phyloP scores from a whole-genome alignment of 2,797 vertebrate genomes.

The Chelon auratus region DNA sequence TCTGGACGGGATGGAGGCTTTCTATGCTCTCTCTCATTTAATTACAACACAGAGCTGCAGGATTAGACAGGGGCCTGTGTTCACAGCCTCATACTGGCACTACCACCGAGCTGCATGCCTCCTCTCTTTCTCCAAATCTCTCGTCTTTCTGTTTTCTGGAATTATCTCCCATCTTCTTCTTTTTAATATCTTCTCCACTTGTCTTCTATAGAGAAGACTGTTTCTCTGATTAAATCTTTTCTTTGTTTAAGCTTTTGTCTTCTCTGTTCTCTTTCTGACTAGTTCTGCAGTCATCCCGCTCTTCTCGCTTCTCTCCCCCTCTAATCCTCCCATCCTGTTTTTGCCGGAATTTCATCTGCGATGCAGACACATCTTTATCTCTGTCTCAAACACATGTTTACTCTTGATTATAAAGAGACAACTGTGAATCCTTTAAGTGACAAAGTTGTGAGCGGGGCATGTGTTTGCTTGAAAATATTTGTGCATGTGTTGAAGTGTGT shows the following conservation, averaged over 20 bases:
- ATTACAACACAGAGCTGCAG: constrained; percentile 85
- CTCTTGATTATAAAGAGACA: constrained; percentile 84
- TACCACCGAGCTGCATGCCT: constrained; percentile 63
- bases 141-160: constrained; percentile 76
- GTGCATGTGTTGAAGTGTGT: constrained; percentile 78
- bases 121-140: constrained; percentile 67
- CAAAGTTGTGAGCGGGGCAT: constrained; percentile 83
- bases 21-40: constrained; percentile 81
- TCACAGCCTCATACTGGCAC: constrained; percentile 84
- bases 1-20: constrained; percentile 83
- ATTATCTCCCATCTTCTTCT: constrained; percentile 74
- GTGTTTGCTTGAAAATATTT: constrained; percentile 84
- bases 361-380: constrained; percentile 84
- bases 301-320: constrained; percentile 63
- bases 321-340: constrained; percentile 82
- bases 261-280: constrained; percentile 62
- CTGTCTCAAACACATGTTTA: constrained; percentile 83
- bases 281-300: constrained; percentile 69
- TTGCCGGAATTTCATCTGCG: constrained; percentile 81
- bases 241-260: constrained; percentile 77
- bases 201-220: constrained; percentile 75
- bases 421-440: constrained; percentile 85
- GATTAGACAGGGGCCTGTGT: constrained; percentile 87
- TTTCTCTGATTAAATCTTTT: constrained; percentile 75
- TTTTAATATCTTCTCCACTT: constrained; percentile 77